Base-by-base conservation (phyloP, 2,888 invertebrate genomes). In the Spisula solida region DNA sequence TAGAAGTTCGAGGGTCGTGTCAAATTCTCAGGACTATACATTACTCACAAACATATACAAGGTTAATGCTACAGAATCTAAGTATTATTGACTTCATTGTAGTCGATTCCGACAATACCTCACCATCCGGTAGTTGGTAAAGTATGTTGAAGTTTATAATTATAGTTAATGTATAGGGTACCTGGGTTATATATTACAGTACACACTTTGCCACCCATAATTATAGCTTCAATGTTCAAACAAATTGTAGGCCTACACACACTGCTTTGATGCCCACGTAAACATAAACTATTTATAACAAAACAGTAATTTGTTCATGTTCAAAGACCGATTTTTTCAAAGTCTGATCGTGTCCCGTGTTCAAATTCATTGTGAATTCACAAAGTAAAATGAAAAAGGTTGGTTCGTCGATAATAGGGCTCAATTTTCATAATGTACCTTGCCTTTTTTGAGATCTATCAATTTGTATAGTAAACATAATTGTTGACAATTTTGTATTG, bases 71-170 rank as follows among this genome's bases (percentile, higher is more conserved):
- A 25, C 10, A 25, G 60, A 25, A 66, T 4, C 12, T 12, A 25
- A n/a, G 60, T 25, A 66, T 5, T 66, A 25, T 66, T 66, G 60
- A 66, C 25, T 75, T 75, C 16, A 34, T 75, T 75, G 70, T 75
- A 75, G 75, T 75, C 75, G 75, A 75, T 75, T 29, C 56, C 41
- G 75, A 34, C 75, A 34, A 75, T 75, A 8, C 60, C 75, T 1
- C 75, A 75, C 31, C 16, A 34, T 75, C 75, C 75, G 29, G 75
- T 75, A 1, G 31, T 25, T 75, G 75, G 75, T 75, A 75, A 75
- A 75, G 75, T 75, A 75, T 75, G 75, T 75, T 75, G 75, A 34
- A 34, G 31, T 25, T 31, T 18, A 75, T 75, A 25, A 12, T 14
- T 25, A 66, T 66, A 25, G 75, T 25, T 34, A 75, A 1, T 1